Base-by-base conservation (phyloP, 2,113 vertebrate genomes). In the Panthera uncia region DNA sequence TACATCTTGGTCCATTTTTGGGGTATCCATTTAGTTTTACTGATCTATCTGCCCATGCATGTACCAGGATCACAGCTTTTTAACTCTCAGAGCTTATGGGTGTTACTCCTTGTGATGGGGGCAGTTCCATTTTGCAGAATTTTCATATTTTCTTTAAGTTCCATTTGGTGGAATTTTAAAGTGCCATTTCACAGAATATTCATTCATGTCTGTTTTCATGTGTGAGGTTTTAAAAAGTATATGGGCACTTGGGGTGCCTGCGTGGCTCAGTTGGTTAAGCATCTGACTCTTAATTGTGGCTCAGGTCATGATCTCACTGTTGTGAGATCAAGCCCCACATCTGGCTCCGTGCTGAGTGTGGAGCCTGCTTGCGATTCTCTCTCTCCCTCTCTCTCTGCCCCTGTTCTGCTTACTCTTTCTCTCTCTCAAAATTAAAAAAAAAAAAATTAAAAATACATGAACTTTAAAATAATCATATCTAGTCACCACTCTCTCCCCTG, bases 1-100 rank as follows among this genome's bases (percentile, higher is more conserved):
- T 38, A 63, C 16, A 21, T 78, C 85, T 93, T 96, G 52, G 27
- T 80, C 31, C 89, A 3, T 86, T 97, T 96, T 16, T 29, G 71
- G 65, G 71, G 27, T 95, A 41, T 85, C 4, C 66, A 9, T 48
- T 81, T 85, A 27, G 4, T 89, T 90, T 88, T 19, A 66, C 76
- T 88, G 50, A 61, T 87, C 21, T 86, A 12, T 76, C 7, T 97
- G 7, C 50, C 25, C 71, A 1, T 52, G 18, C 0, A 0, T 79
- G 5, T 85, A 55, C 13, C 4, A 38, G 68, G 61, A 36, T 55
- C 33, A 50, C 45, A 89, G 1, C 41, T 2, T 96, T 87, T 95
- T 73, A 90, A 87, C 76, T 79, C 45, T 73, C 19, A 21, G 80
- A 52, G 33, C 23, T 82, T 66, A 10, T 41, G 18, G 57, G 2